Conservation (phyloP, 2,113 vertebrate species). For the Machaerirhynchus nigripectus region DNA sequence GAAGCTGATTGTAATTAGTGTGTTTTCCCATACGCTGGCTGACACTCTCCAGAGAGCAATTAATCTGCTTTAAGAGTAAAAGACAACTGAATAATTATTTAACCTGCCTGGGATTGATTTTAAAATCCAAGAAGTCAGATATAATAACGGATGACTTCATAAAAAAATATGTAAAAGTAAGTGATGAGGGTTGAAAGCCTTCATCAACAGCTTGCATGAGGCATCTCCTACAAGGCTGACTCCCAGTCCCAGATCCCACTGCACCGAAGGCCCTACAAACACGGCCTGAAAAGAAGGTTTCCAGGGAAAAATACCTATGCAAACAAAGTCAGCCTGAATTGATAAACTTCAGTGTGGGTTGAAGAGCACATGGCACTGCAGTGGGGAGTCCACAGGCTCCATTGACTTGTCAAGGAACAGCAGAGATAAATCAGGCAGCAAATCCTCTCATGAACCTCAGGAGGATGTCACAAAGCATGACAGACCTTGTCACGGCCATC, state of each 20-base stretch:
- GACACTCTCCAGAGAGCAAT: constrained; percentile 83
- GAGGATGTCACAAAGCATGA: not conserved
- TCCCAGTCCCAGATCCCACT: not conserved
- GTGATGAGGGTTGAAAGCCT: not conserved
- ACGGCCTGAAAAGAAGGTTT: not conserved
- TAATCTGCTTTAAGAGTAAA: constrained; percentile 81
- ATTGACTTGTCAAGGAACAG: not conserved
- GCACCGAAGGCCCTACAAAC: not conserved
- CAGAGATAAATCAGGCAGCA: not conserved
- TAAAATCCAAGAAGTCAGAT: constrained; percentile 50
- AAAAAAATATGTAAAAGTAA: not conserved
- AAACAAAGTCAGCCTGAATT: not conserved
- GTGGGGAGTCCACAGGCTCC: not conserved
- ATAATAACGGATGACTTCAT: not conserved
- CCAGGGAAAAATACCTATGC: not conserved
- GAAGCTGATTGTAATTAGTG: constrained; percentile 78
- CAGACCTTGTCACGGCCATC: fast-evolving
- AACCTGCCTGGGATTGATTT: constrained; percentile 79
- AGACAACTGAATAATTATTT: constrained; percentile 73
- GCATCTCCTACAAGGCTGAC: not conserved
- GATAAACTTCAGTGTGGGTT: not conserved
- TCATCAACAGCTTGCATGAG: not conserved
- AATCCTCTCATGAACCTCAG: not conserved
- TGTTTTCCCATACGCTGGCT: constrained; percentile 74
- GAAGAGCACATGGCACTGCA: fast-evolving